Evolutionary conservation across 2,797 vertebrate species (phyloP), one percentile per base, ranked within the genome.

Genomic region (Notolepis coatsorum): DNA sequence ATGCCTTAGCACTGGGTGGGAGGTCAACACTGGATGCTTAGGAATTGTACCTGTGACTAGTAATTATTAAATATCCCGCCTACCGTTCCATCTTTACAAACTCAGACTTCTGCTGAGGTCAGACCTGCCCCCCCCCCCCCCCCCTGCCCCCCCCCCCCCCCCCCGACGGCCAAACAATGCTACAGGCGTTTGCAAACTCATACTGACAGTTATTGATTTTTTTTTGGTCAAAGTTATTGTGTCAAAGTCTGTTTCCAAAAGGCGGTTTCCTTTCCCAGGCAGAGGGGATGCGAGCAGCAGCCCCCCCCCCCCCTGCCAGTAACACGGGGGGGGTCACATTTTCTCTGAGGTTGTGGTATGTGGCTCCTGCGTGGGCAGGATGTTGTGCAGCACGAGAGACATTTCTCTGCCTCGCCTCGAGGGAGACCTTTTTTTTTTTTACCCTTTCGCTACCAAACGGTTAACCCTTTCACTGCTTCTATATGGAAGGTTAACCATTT

Each of bases 341-440:
- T 64, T 78, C 79, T 43, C 59, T 55, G 51, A 41, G 31, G 64
- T 58, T 70, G 65, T 68, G 84, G 80, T 71, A 84, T 82, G 79
- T 55, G 48, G 68, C 58, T 86, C 63, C 65, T 78, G 69, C 79
- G 73, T 43, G 73, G 73, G 74, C 84, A 89, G 88, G 86, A 91
- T 88, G 85, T 85, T 89, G 77, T 86, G 81, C 73, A 71, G 65
- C 65, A 77, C 63, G 54, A 67, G 68, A 67, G 45, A 79, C 54
- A 78, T 85, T 89, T 91, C 79, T 83, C 87, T 84, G 62, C 83
- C 86, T 85, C 79, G 58, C 35, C 56, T 65, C 35, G 71, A 72
- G 72, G 73, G 75, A 61, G 46, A 61, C 47, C 49, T 69, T 67
- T 73, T 31, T 43, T 73, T 46, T 60, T 21, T 31, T 3, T 7